Conservation (phyloP, 35 echinoderm and acorn worm species). For the Apostichopus californicus region DNA sequence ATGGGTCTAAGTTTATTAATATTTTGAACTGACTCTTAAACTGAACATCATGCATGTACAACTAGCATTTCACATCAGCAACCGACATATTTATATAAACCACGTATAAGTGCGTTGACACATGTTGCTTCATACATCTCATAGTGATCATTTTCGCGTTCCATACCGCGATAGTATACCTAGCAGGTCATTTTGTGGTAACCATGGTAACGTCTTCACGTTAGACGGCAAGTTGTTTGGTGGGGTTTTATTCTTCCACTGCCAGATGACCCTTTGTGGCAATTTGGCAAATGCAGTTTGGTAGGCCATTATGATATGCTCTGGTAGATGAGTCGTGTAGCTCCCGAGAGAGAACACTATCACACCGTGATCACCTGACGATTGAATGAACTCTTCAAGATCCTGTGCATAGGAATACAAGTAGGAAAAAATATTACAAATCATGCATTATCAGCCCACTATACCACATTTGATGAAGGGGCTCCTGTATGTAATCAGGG, state of each 20-base stretch:
- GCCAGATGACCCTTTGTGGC: constrained; percentile 61
- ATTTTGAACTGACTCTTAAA: too few relatives aligned
- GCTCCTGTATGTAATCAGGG: background rate
- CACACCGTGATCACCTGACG: constrained; percentile 46
- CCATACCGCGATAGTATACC: constrained; percentile 16
- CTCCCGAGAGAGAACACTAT: constrained; percentile 59
- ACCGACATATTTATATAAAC: too few relatives aligned
- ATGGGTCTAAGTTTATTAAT: too few relatives aligned
- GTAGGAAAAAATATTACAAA: background rate
- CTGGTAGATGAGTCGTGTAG: constrained; percentile 2
- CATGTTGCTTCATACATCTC: too few relatives aligned
- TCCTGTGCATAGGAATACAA: constrained; percentile 8
- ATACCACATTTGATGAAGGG: too few relatives aligned
- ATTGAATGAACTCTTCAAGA: constrained; percentile 52
- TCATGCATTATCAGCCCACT: too few relatives aligned
- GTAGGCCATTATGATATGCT: constrained; percentile 12
- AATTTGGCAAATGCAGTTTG: constrained; percentile 28
- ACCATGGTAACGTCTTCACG: constrained; percentile 56
- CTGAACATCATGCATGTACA: too few relatives aligned
- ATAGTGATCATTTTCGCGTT: too few relatives aligned
- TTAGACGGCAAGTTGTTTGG: constrained; percentile 16
- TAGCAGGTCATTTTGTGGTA: constrained; percentile 60
- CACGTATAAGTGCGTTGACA: too few relatives aligned
- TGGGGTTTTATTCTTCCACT: constrained; percentile 10
- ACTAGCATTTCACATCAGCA: too few relatives aligned